Evolutionary conservation across 1,140 invertebrate genomes (phyloP), one percentile per base, ranked within the genome.

Genomic region (Bombus polaris): DNA sequence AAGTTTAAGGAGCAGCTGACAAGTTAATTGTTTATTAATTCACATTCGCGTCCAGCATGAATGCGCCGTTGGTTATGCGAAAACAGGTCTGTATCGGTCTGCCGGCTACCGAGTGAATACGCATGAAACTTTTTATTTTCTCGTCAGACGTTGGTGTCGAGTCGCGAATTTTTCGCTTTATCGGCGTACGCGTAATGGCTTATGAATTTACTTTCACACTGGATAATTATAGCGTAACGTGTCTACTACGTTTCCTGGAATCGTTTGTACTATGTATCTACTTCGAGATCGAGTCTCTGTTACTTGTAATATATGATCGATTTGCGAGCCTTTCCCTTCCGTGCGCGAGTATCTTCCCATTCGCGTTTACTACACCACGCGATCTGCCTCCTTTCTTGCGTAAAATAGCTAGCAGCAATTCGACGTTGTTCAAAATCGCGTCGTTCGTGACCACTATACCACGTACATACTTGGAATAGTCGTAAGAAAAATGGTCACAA

Each of bases 1-100:
- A 53, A 53, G 57, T 81, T 53, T 32, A 83, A 86, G 37, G 3
- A n/a, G 44, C 62, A 65, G 42, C 42, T 39, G 87, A 89, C 87
- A 83, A 68, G 57, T 72, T 89, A 87, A 89, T 89, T 42, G 74
- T 89, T 89, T 83, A 83, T 89, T 87, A 83, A 89, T 89, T 83
- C 81, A 57, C 80, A 87, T 89, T 86, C 84, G 68, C 28, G 75
- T 81, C 47, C 47, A 37, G 8, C 32, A 22, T 15, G 32, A 68
- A 35, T 3, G 18, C 18, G 32, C 18, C 15, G 6, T 39, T 44
- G 44, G 28, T 81, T 53, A 72, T 65, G 76, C 32, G 28, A 70
- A 47, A 89, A 88, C 87, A 66, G 44, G 65, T 77, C 83, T 62
- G 53, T 47, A 73, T 77, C 59, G 75, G 70, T 76, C 65, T 32